A percentile compares a stretch with the other conserved stretches of the same genome.
phyloP scores from a whole-genome alignment of 2,888 invertebrate genomes.

The Drosophila macrospina region DNA sequence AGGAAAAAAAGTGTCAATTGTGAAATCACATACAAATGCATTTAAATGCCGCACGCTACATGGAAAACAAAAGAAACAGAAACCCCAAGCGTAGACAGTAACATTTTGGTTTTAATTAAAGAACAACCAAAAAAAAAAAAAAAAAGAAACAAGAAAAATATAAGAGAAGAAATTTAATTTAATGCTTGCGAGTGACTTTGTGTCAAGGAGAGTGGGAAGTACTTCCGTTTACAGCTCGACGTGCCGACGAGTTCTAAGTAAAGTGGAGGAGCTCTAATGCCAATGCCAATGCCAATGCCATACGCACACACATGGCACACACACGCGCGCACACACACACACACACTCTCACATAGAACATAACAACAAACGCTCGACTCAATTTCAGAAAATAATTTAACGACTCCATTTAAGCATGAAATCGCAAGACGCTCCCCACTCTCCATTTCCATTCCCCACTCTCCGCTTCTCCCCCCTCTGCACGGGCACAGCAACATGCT shows the following conservation, averaged over 20 bases:
- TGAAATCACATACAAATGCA: slow-evolving; percentile 79
- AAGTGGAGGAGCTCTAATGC: slow-evolving; percentile 55
- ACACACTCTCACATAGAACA: slow-evolving; percentile 21
- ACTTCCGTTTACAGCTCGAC: slow-evolving; percentile 75
- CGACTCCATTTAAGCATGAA: slow-evolving; percentile 82
- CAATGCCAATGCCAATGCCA: slow-evolving; percentile 60
- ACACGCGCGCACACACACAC: slow-evolving; percentile 16
- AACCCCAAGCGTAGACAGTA: slow-evolving; percentile 43
- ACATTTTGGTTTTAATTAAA: slow-evolving; percentile 76
- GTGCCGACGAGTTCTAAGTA: slow-evolving; percentile 53
- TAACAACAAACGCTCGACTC: slow-evolving; percentile 66
- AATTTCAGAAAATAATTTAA: slow-evolving; percentile 82
- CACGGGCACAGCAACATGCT: slow-evolving; percentile 1
- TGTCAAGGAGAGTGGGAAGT: slow-evolving; percentile 42
- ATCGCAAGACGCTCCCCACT: slow-evolving; percentile 61
- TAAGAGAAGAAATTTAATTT: slow-evolving; percentile 74
- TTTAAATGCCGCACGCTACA: slow-evolving; percentile 60
- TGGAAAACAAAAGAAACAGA: slow-evolving; percentile 22
- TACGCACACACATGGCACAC: slow-evolving; percentile 12
- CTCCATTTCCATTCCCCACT: not conserved
- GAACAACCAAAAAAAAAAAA: slow-evolving; percentile 25
- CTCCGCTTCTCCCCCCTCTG: not conserved
- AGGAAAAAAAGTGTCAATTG: slow-evolving; percentile 45
- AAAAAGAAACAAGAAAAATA: slow-evolving; percentile 50
- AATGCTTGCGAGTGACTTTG: slow-evolving; percentile 62